Evolutionary conservation across 2,888 invertebrate genomes (phyloP).

Genomic region (Drosophila anomelani): DNA sequence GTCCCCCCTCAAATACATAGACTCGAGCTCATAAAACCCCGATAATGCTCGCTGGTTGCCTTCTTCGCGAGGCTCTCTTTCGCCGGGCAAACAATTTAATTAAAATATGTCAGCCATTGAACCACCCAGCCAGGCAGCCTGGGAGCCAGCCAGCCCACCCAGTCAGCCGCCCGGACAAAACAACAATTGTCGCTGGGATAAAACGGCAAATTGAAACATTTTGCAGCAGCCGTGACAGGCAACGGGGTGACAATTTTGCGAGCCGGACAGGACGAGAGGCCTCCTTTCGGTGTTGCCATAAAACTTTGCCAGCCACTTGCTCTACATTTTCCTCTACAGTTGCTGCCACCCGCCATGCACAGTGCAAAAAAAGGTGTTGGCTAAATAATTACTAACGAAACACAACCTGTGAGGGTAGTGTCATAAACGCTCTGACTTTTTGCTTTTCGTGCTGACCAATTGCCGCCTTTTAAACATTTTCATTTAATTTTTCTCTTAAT

Average conservation of each 20-base stretch:
- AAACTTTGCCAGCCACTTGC: slow-evolving; percentile 80
- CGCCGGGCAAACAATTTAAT: slow-evolving; percentile 69
- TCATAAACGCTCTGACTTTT: no score
- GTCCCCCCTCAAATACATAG: slow-evolving; percentile 4
- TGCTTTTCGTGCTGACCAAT: not conserved
- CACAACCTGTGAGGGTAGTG: not conserved
- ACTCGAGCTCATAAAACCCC: slow-evolving; percentile 24
- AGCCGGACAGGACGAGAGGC: slow-evolving; percentile 40
- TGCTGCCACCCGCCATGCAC: slow-evolving; percentile 8
- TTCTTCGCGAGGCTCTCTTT: slow-evolving; percentile 30
- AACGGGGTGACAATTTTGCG: slow-evolving; percentile 46
- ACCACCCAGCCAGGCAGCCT: not conserved
- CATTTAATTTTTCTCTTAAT: not conserved
- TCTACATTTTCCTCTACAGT: slow-evolving; percentile 60
- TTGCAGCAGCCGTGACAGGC: slow-evolving; percentile 50
- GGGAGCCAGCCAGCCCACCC: not conserved
- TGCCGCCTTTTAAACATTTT: not conserved
- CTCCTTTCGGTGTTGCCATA: slow-evolving; percentile 68
- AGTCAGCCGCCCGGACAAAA: slow-evolving; percentile 35
- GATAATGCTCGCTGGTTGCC: slow-evolving; percentile 25
- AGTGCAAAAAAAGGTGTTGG: not conserved
- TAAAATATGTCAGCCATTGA: slow-evolving; percentile 65
- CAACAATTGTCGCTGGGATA: slow-evolving; percentile 67
- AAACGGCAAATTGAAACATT: slow-evolving; percentile 78
- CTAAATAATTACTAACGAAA: not conserved